Conservation (phyloP, 2,113 vertebrate genomes). For the Jaculus jaculus region DNA sequence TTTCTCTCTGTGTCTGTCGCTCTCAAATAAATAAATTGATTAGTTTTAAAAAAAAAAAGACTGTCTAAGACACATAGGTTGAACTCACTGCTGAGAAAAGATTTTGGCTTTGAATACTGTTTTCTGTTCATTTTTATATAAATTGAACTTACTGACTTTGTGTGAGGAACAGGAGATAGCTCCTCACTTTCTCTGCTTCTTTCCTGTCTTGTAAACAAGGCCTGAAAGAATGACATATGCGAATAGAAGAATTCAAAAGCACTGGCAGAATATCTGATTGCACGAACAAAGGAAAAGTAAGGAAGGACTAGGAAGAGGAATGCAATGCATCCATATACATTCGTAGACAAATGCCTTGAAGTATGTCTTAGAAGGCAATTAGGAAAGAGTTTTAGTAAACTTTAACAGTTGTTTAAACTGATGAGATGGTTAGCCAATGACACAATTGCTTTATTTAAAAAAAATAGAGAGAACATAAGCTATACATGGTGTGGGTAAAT, state of each 20-base stretch:
- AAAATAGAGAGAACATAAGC: not conserved
- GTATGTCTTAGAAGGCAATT: slow-evolving; percentile 41
- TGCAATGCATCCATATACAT: not conserved
- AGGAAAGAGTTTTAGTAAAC: slow-evolving; percentile 50
- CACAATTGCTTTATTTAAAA: not conserved
- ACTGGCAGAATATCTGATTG: not conserved
- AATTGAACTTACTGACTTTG: slow-evolving; percentile 68
- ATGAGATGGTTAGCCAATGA: not conserved
- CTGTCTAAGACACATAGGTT: slow-evolving; percentile 42
- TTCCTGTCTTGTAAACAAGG: slow-evolving; percentile 40
- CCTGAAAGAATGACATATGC: slow-evolving; percentile 17
- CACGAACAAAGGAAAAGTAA: slow-evolving; percentile 59
- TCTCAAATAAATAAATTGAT: no score
- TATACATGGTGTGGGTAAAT: not conserved
- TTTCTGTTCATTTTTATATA: slow-evolving; percentile 47
- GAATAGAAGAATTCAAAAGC: slow-evolving; percentile 46
- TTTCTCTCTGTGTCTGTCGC: no score
- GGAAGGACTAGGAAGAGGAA: slow-evolving; percentile 49
- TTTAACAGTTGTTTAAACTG: slow-evolving; percentile 34
- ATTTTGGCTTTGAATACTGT: slow-evolving; percentile 27
- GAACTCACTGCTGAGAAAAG: slow-evolving; percentile 32
- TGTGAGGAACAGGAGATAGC: slow-evolving; percentile 73
- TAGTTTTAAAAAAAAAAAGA: no score
- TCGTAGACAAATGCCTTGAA: not conserved
- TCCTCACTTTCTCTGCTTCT: slow-evolving; percentile 46